Base-by-base conservation (phyloP, 2,797 vertebrate species). In the Podarcis lilfordi region DNA sequence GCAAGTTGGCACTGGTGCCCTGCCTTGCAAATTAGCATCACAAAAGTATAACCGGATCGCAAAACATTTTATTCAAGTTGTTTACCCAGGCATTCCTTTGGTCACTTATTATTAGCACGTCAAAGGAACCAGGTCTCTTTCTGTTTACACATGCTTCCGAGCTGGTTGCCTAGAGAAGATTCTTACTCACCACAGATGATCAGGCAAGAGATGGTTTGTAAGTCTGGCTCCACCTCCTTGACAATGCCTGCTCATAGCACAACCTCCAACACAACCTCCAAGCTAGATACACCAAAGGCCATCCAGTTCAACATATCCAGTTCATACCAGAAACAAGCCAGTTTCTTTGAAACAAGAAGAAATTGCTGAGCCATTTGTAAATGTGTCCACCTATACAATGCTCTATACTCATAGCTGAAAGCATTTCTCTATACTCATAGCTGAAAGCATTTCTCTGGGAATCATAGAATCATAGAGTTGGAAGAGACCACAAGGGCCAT, bases 311-410 rank as follows among this genome's bases (percentile, higher is more conserved):
- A 35, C 7, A 27, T 6, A 40, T 40, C 2, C 8, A 8, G n/a
- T 11, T 21, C 40, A 37, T 15, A 27, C 80, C 32, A 8, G 71
- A 76, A 75, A 27, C 32, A 8, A 17, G 17, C 69, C 9, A 32
- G 32, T 64, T 85, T 80, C 32, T 61, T 19, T 84, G n/a, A 84
- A 86, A 92, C 37, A 81, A 37, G 77, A 89, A 50, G 5, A 1
- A 35, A 72, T 23, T 59, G 71, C 85, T 68, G 91, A 11, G 35
- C 2, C 6, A 50, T 82, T 80, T 43, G 66, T 85, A 19, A 37
- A 8, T 27, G 13, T 40, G 21, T 6, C 15, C 32, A 64, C 13
- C 32, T 5, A 21, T 37, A 1, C 61, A 27, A 29, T 25, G 4
- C 19, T 84, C 4, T 0, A 45, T 43, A 0, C n/a, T 59, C 80